Percentiles rank a stretch among this genome's conserved stretches.
Conservation (phyloP, 2,797 vertebrate species). For the Synanceia verrucosa region DNA sequence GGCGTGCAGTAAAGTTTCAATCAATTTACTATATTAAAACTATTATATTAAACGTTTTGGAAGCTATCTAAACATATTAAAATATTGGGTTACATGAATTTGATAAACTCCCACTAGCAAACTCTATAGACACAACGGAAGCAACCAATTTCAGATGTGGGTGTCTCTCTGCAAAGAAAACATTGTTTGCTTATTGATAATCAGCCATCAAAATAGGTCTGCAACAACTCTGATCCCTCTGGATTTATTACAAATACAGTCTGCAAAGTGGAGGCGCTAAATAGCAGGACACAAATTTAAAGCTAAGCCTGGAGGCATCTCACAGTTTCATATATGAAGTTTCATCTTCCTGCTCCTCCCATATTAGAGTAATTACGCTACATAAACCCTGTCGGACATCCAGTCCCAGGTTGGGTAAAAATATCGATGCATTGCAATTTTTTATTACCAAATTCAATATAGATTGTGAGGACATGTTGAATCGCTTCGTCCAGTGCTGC, state of each 20-base stretch:
- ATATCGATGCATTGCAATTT: no score
- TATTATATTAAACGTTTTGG: conserved; percentile 37
- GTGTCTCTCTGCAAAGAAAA: neutral
- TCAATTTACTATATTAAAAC: conserved; percentile 21
- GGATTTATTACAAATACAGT: neutral
- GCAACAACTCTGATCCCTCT: neutral
- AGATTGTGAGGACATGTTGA: no score
- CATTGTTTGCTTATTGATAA: neutral
- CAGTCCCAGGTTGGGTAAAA: no score
- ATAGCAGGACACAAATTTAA: neutral
- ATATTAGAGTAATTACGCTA: neutral
- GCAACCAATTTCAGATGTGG: neutral
- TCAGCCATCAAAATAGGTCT: neutral
- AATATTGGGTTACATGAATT: conserved; percentile 13
- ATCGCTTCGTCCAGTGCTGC: no score
- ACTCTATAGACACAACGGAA: neutral
- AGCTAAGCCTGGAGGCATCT: neutral
- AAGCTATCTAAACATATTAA: conserved; percentile 10
- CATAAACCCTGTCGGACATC: neutral
- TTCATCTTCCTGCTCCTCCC: neutral
- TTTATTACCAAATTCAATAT: no score
- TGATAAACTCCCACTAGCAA: conserved; percentile 25
- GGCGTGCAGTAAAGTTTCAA: conserved; percentile 5
- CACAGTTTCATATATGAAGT: neutral
- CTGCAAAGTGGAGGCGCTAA: no score